Conservation (phyloP, 2,113 vertebrate genomes). For the Pterocles gutturalis region DNA sequence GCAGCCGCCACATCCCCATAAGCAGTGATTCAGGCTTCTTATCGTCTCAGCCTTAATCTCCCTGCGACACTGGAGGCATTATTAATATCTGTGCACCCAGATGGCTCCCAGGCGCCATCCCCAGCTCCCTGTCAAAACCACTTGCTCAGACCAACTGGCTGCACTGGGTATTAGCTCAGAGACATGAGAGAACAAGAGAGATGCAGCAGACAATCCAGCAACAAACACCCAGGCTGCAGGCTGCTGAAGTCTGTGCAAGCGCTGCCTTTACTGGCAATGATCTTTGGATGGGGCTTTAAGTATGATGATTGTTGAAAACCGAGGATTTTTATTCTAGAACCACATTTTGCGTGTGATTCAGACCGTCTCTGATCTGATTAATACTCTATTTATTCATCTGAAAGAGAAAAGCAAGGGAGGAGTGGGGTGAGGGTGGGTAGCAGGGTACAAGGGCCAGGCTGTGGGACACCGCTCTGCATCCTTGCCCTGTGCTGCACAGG, state of each 20-base stretch:
- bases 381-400: neutral
- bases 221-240: neutral
- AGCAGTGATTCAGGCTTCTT: neutral
- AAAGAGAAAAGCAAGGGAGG: neutral
- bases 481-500: neutral
- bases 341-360: neutral
- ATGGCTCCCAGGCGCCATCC: neutral
- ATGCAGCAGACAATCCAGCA: neutral
- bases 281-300: neutral
- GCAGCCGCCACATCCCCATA: neutral
- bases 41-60: neutral
- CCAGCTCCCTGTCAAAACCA: neutral
- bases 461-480: accelerated
- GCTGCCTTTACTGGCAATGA: neutral
- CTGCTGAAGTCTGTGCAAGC: neutral
- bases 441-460: accelerated
- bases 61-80: neutral
- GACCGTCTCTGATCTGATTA: neutral
- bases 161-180: neutral
- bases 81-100: conserved; percentile 14
- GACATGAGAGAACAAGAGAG: neutral
- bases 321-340: neutral
- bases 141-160: neutral
- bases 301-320: accelerated
- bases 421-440: neutral